Percentiles rank a stretch among this genome's conserved stretches.
Conservation (phyloP, 2,113 vertebrate genomes). For the Tragelaphus strepsiceros region DNA sequence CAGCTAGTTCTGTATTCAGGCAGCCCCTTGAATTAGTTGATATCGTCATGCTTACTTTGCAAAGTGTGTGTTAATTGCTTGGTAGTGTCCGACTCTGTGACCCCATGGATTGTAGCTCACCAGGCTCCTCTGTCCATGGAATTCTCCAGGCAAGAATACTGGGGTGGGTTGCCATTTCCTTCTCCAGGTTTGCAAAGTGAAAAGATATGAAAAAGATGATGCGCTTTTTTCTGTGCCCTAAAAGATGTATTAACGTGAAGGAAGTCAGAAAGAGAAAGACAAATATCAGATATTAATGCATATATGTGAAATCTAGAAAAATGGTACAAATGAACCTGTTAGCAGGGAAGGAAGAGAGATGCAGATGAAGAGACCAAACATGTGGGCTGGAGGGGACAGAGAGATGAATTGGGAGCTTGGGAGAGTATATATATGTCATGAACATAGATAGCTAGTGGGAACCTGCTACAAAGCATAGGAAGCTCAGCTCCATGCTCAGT, state of each 20-base stretch:
- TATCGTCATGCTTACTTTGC: background rate
- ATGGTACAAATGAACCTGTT: background rate
- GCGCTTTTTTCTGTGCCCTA: conserved; percentile 6
- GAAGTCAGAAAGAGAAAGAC: background rate
- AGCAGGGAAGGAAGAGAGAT: background rate
- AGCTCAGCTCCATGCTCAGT: background rate
- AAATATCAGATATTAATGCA: background rate
- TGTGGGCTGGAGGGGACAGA: background rate
- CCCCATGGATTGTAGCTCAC: background rate
- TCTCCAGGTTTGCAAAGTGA: background rate
- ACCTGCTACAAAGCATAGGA: background rate
- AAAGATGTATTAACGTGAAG: background rate
- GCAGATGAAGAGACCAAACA: background rate
- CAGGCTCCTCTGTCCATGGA: background rate
- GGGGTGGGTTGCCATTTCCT: background rate
- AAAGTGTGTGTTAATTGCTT: background rate
- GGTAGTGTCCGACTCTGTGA: rapidly evolving
- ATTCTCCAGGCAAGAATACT: background rate
- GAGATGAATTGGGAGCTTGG: background rate
- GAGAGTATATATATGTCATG: background rate
- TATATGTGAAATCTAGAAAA: background rate
- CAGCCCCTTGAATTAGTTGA: background rate
- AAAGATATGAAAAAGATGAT: background rate
- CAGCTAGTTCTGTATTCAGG: background rate
- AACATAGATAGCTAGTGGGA: background rate